Base-by-base conservation (phyloP, 2,113 vertebrate species). In the Varanus salvator region DNA sequence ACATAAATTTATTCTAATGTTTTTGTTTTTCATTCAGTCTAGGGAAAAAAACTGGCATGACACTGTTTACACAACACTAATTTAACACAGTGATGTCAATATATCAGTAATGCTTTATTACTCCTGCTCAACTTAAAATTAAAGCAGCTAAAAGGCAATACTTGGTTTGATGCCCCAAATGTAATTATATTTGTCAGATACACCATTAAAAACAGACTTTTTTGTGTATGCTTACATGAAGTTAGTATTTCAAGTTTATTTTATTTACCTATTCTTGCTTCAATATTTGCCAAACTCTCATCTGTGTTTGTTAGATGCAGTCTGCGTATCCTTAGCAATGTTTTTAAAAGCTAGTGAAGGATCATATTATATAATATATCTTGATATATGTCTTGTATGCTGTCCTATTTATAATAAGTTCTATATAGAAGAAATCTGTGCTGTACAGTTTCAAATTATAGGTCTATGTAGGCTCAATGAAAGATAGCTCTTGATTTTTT, bases 251-350 rank as follows among this genome's bases (percentile, higher is more conserved):
- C 34, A 68, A 3, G 0, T 87, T 91, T 75, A 11, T 66, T 90
- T 86, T 89, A 84, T 89, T 89, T 84, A 89, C 81, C 77, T 64
- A 77, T 87, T 48, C 85, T 93, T 85, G 27, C 87, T 87, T 85
- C 21, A 29, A 90, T 90, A 11, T 38, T 68, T 90, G 38, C 12
- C 21, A 82, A 83, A 38, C 44, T 8, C 82, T 38, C 90, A 0
- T 23, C 87, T 64, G 3, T n/a, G 48, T 80, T 92, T 87, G 85
- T 52, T 3, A 89, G 15, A 71, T 0, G 1, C 19, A n/a, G 27
- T 23, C 91, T 85, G 17, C 76, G 89, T 81, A 11, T 76, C 2
- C 60, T 89, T 89, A 87, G 17, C 76, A 88, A 7, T 75, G 9
- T 77, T 89, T 88, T 11, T 11, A 90, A 90, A 72, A 71, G 7